phyloP scores from a whole-genome alignment of 2,888 invertebrate genomes.

The Caradrina clavipalpis region DNA sequence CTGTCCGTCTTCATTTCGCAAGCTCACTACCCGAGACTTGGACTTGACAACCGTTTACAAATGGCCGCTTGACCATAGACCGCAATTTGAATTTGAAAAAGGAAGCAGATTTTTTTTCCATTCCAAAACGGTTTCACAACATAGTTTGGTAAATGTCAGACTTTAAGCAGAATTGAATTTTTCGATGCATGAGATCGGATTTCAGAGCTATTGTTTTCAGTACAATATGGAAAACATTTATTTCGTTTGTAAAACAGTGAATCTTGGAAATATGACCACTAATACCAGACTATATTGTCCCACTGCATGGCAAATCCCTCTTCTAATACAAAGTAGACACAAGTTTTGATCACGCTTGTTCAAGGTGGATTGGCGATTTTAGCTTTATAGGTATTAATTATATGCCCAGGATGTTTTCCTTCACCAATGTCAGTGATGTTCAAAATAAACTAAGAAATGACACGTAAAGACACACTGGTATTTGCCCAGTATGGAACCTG shows the following conservation, averaged over 20 bases:
- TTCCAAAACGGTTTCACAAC: slow-evolving; percentile 17
- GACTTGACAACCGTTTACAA: slow-evolving; percentile 65
- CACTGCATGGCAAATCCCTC: too few species aligned
- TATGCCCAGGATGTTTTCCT: too few species aligned
- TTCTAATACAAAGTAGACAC: too few species aligned
- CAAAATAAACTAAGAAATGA: too few species aligned
- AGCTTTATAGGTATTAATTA: too few species aligned
- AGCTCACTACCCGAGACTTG: slow-evolving; percentile 59
- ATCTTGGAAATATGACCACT: not conserved
- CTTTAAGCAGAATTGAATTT: slow-evolving; percentile 38
- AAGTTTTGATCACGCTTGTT: too few species aligned
- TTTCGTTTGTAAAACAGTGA: slow-evolving; percentile 13
- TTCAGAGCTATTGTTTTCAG: slow-evolving; percentile 16
- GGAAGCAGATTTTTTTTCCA: slow-evolving; percentile 14
- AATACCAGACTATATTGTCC: too few species aligned
- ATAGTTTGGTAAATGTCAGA: slow-evolving; percentile 27
- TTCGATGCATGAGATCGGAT: slow-evolving; percentile 44
- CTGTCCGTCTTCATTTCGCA: slow-evolving; percentile 68
- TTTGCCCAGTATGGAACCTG: too few species aligned
- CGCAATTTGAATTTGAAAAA: slow-evolving; percentile 48
- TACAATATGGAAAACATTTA: slow-evolving; percentile 8
- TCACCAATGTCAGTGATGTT: too few species aligned
- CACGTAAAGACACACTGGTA: too few species aligned
- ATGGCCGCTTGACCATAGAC: slow-evolving; percentile 49
- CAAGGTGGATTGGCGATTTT: too few species aligned